A percentile compares a stretch with the other conserved stretches of the same genome.
phyloP scores from a whole-genome alignment of 2,888 invertebrate genomes.

The Cyclophora punctaria region DNA sequence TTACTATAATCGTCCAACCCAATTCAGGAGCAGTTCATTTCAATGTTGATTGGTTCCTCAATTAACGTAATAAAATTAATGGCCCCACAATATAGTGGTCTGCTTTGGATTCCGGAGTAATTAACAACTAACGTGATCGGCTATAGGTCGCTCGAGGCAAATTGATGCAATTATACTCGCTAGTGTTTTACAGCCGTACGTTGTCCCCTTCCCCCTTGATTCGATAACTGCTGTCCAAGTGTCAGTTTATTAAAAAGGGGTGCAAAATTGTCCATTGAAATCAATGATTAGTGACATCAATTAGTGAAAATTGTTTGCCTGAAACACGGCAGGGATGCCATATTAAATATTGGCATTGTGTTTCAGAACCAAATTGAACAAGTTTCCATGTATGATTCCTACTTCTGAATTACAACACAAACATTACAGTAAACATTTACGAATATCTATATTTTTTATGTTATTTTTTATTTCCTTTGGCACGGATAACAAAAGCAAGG shows the following conservation, averaged over 20 bases:
- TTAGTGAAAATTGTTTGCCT: neutral
- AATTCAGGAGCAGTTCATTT: too few species aligned
- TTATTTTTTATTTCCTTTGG: too few species aligned
- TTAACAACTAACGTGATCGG: constrained; percentile 46
- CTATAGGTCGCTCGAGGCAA: constrained; percentile 39
- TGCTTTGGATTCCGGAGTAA: neutral
- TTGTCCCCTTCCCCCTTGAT: constrained; percentile 12
- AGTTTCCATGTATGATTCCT: too few species aligned
- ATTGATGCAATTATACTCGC: constrained; percentile 60
- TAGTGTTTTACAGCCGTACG: constrained; percentile 44
- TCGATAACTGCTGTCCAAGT: constrained; percentile 9
- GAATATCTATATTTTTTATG: too few species aligned
- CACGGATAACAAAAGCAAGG: constrained; percentile 25
- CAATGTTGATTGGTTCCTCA: too few species aligned
- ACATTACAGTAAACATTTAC: too few species aligned
- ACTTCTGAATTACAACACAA: too few species aligned
- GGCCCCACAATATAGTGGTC: constrained; percentile 35
- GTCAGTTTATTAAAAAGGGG: constrained; percentile 24
- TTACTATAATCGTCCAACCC: too few species aligned
- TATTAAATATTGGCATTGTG: too few species aligned
- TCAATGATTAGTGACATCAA: constrained; percentile 4
- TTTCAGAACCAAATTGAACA: too few species aligned
- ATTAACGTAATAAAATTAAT: too few species aligned
- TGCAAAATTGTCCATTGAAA: constrained; percentile 13
- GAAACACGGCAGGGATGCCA: too few species aligned